Base-by-base conservation (phyloP, 2,888 invertebrate species). In the Phanerotoma sp. region DNA sequence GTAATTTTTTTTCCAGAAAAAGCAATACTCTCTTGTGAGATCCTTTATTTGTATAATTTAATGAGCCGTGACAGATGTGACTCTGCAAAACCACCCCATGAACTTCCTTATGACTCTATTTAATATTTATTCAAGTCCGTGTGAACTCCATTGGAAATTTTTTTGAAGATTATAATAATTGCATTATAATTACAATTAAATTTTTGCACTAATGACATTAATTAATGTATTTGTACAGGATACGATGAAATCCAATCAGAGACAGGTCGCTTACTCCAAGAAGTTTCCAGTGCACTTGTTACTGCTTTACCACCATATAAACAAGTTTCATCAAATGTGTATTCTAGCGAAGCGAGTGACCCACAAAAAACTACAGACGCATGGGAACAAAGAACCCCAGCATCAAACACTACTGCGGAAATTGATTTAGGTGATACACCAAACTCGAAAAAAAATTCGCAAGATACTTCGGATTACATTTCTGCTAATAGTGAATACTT, bases 391-490 rank as follows among this genome's bases (percentile, higher is more conserved):
- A 53, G 45, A 6, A 41, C 51, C 10, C 47, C 16, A 42, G 41
- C 10, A 35, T 35, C 10, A 18, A 15, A 10, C 25, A 10, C 42
- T 38, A 25, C 18, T n/a, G 33, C 11, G 15, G 32, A 40, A 21
- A 28, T 33, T 20, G 22, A 22, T 32, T n/a, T 22, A 10, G 13
- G 18, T n/a, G 18, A 28, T 32, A 61, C 60, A 5, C 53, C 61
- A n/a, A 65, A 73, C 37, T 42, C 60, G 11, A 66, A 66, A 11
- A 35, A 64, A 1, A 60, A 62, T 45, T 71, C 69, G 22, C 74
- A 74, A 42, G 73, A 75, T 46, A 75, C 74, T 0, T 74, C 74
- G 15, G 76, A 75, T 33, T 75, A 75, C 58, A 73, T 75, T 3
- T 75, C 75, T 10, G 71, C 70, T 0, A 60, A 56, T n/a, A 62